phyloP scores from a whole-genome alignment of 64 coral and sea anemone genomes.

The Dendronephthya gigantea region DNA sequence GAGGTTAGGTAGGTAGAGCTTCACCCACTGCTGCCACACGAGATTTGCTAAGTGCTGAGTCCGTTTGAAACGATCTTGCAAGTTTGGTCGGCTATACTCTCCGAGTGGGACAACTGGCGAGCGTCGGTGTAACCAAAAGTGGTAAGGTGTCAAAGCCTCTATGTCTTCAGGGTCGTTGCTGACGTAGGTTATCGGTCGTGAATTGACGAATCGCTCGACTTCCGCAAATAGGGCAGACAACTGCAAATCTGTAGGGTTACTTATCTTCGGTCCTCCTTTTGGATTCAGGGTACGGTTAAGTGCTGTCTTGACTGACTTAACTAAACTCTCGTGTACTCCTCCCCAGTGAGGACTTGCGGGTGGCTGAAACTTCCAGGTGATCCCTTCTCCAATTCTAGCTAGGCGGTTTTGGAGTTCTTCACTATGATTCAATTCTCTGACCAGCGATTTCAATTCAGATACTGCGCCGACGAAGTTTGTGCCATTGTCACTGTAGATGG shows the following conservation, averaged over 20 bases:
- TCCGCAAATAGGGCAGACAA: background rate
- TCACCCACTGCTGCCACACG: background rate
- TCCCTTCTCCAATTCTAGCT: background rate
- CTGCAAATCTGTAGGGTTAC: background rate
- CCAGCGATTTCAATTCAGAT: background rate
- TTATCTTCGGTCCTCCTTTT: background rate
- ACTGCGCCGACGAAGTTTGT: background rate
- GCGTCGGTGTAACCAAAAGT: background rate
- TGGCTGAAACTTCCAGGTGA: background rate
- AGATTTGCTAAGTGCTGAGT: background rate
- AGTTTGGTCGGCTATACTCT: background rate
- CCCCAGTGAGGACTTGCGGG: background rate
- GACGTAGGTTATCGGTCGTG: background rate
- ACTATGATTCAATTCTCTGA: background rate
- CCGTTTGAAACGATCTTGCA: background rate
- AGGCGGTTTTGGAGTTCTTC: background rate
- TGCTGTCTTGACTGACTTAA: background rate
- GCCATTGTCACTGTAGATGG: constrained; percentile 8
- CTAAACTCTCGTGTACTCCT: constrained; percentile 4
- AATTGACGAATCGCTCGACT: background rate
- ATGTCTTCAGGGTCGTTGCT: background rate
- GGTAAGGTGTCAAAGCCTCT: background rate
- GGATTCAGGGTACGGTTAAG: background rate
- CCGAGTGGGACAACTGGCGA: background rate
- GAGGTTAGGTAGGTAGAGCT: background rate